These are phyloP conservation scores for Apis dorsata DNA, from an alignment of 1,140 invertebrate species.

Conservation along the genomic window DNA sequence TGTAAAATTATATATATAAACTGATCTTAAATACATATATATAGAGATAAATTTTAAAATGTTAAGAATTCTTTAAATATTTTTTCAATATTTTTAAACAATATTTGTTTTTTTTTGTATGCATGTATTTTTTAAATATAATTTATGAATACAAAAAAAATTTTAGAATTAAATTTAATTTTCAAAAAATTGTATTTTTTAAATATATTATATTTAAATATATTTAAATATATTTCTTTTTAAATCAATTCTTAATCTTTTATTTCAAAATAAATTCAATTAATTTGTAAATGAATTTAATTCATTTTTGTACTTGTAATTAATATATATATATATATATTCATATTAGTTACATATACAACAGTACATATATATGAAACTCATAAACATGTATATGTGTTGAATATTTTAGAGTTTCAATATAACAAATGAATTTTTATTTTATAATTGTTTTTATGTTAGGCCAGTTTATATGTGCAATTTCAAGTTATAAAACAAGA, in stretches of 20 bases:
- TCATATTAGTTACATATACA: constrained; percentile 10
- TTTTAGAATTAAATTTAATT: background rate
- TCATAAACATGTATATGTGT: background rate
- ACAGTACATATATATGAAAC: constrained; percentile 41
- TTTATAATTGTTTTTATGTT: constrained; percentile 29
- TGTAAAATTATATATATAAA: background rate
- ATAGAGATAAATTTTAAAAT: background rate
- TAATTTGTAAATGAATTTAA: constrained; percentile 29
- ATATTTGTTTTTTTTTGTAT: background rate
- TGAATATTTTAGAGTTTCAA: background rate
- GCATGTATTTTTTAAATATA: background rate
- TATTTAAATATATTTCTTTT: background rate
- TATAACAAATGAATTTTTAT: constrained; percentile 24
- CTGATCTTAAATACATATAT: background rate
- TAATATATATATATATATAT: constrained; percentile 1
- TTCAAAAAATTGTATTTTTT: background rate
- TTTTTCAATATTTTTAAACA: background rate
- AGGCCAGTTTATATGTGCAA: constrained; percentile 38
- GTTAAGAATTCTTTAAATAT: background rate
- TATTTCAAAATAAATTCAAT: background rate
- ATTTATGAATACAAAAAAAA: background rate
- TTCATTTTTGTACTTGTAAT: constrained; percentile 28
- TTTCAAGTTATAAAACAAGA: constrained; percentile 45
- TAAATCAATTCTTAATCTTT: background rate
- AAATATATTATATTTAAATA: background rate